Evolutionary conservation across 2,113 vertebrate genomes (phyloP), one percentile per base, ranked within the genome.

Genomic region (Podiceps cristatus): DNA sequence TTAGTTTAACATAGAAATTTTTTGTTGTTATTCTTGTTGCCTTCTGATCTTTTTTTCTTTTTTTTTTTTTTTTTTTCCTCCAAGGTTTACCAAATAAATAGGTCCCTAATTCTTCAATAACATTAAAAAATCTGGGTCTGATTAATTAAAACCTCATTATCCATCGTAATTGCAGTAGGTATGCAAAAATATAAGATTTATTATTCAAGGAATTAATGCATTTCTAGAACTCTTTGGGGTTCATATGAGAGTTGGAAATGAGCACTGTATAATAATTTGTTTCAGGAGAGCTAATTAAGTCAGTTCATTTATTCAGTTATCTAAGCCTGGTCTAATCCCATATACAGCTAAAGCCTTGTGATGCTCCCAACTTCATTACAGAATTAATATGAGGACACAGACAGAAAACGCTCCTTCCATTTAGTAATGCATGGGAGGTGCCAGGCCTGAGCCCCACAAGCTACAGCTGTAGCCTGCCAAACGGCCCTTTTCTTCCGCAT

Each of bases 91-190:
- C 55, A 80, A 77, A 59, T 94, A 96, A 94, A 96, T 88, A 79
- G 45, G 62, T 88, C 89, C 91, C 89, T 88, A 59, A 94, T 88
- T 96, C 81, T 96, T 91, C 84, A 96, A 77, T 37, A 88, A 67
- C 67, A 66, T 88, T 95, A 88, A 97, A 69, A 95, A 92, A 60
- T 95, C 86, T 96, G 84, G 53, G 58, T 88, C 96, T 97, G 96
- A 96, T 98, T 98, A 98, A 98, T 98, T 97, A 98, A 98, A 98
- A 97, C 94, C 94, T 98, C 97, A 97, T 98, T 98, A 98, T 96
- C 96, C 95, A 89, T 97, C 79, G 92, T 98, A 98, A 98, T 96
- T 98, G 97, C 86, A 96, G 90, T 73, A 97, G 86, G 93, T 91
- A 80, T 55, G 22, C 60, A 88, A 96, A 97, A 95, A 90, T 91